phyloP scores from a whole-genome alignment of 1,140 invertebrate species.

The Rhizoglyphus robini region DNA sequence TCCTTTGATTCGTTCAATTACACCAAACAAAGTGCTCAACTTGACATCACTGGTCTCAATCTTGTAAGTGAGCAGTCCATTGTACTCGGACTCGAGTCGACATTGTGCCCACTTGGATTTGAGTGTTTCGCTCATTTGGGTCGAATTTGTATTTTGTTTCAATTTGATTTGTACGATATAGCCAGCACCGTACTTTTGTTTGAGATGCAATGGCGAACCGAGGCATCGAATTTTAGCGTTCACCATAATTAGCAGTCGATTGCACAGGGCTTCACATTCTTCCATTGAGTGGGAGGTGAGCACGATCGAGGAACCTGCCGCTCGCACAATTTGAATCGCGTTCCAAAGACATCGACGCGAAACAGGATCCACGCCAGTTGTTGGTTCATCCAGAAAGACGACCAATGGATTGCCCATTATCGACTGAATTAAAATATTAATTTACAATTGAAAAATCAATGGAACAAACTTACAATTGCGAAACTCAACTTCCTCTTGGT shows the following conservation, averaged over 20 bases:
- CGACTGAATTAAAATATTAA: conserved; percentile 37
- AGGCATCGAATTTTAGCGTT: conserved; percentile 59
- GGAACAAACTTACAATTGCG: conserved; percentile 53
- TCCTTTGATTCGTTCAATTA: conserved; percentile 44
- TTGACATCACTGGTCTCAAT: conserved; percentile 34
- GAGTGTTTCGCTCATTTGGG: conserved; percentile 6
- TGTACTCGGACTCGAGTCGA: conserved; percentile 26
- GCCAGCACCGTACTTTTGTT: conserved; percentile 57
- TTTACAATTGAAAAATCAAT: no score
- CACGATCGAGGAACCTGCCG: conserved; percentile 28
- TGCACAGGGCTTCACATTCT: conserved; percentile 75
- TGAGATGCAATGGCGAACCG: conserved; percentile 52
- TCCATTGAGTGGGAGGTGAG: conserved; percentile 34
- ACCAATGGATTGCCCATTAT: conserved; percentile 62
- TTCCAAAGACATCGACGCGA: conserved; percentile 52
- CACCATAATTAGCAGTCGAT: conserved; percentile 71
- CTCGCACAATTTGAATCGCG: conserved; percentile 42
- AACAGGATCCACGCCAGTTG: conserved; percentile 45
- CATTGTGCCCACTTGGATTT: conserved; percentile 23
- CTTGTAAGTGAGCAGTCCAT: conserved; percentile 32
- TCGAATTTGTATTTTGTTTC: no score
- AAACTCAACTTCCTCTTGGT: conserved; percentile 90
- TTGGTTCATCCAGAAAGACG: conserved; percentile 47
- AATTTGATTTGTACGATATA: conserved; percentile 18
- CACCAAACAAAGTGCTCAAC: conserved; percentile 48